These are phyloP conservation scores for Thaumatotibia leucotreta DNA, from an alignment of 1,140 invertebrate species.

Conservation along the genomic window DNA sequence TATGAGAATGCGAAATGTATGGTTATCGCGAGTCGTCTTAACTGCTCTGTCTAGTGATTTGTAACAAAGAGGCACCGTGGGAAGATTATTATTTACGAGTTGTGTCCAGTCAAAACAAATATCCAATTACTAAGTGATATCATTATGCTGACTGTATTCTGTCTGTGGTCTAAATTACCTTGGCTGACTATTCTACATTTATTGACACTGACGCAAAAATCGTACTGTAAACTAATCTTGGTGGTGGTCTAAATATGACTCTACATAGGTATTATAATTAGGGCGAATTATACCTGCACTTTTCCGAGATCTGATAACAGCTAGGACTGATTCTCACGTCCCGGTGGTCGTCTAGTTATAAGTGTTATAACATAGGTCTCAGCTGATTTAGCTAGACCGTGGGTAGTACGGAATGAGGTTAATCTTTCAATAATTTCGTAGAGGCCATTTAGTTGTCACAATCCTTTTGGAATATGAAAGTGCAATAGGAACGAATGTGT, in stretches of 20 bases:
- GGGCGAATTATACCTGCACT: background rate
- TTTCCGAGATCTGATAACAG: background rate
- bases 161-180: background rate
- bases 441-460: background rate
- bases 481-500: background rate
- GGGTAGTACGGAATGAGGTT: background rate
- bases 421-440: background rate
- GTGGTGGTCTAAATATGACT: background rate
- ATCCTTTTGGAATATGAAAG: background rate
- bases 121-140: background rate
- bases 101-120: background rate
- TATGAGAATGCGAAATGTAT: too few relatives aligned
- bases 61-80: too few relatives aligned
- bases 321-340: background rate
- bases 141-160: background rate
- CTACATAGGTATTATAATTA: background rate
- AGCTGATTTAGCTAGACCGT: background rate
- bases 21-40: too few relatives aligned
- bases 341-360: background rate
- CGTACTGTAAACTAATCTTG: background rate
- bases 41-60: too few relatives aligned
- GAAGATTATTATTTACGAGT: too few relatives aligned
- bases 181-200: background rate
- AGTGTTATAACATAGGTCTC: too few relatives aligned
- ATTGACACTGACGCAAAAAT: background rate